Conservation (phyloP, 2,888 invertebrate species). For the Philopedon plagiatum region DNA sequence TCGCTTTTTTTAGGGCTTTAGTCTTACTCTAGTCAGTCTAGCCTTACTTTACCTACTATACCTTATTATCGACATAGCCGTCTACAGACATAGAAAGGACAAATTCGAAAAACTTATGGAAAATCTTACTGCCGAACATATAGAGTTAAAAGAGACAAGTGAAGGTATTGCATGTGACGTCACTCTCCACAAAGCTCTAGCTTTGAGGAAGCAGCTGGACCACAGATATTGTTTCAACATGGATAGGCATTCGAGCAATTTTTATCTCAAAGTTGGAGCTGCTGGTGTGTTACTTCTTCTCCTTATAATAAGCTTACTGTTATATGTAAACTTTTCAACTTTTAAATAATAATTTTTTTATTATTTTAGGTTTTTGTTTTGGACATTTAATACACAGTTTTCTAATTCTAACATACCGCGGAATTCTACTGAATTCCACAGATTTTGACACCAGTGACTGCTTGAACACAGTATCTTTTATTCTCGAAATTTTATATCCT, state of each 20-base stretch:
- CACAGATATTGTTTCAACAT: conserved; percentile 78
- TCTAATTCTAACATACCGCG: conserved; percentile 78
- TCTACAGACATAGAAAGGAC: conserved; percentile 71
- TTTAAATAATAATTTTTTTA: conserved; percentile 18
- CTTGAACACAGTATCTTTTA: conserved; percentile 73
- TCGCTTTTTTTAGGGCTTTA: conserved; percentile 72
- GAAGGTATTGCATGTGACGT: conserved; percentile 61
- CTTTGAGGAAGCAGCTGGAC: conserved; percentile 67
- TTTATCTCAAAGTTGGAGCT: conserved; percentile 82
- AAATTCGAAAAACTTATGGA: conserved; percentile 61
- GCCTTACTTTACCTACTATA: conserved; percentile 76
- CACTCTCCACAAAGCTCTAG: conserved; percentile 65
- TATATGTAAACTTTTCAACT: neutral
- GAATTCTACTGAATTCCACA: conserved; percentile 73
- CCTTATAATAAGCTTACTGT: neutral
- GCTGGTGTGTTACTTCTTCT: conserved; percentile 71
- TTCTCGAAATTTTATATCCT: conserved; percentile 79
- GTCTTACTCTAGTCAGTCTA: conserved; percentile 72
- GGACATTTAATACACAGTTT: conserved; percentile 84
- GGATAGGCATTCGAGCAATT: conserved; percentile 80
- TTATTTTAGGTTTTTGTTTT: conserved; percentile 79
- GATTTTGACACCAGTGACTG: conserved; percentile 74
- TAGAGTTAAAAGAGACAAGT: conserved; percentile 59
- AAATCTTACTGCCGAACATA: conserved; percentile 54
- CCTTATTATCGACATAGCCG: conserved; percentile 75